Percentiles rank a stretch among this genome's conserved stretches.
These are phyloP conservation scores for Chymomyza amoena DNA, from an alignment of 2,888 invertebrate species.

Conservation along the genomic window DNA sequence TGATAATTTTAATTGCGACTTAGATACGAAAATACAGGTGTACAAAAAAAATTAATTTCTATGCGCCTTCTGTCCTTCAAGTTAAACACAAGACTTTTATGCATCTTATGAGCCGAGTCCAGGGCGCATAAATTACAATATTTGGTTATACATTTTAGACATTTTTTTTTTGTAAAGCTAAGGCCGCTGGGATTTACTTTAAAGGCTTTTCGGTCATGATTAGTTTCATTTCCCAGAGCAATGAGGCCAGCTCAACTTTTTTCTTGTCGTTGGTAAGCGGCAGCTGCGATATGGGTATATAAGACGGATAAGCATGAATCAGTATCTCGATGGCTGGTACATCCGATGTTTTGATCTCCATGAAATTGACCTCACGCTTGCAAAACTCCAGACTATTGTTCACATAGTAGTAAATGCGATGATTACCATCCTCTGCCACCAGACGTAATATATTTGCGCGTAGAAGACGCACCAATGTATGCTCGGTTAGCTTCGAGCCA, in stretches of 20 bases:
- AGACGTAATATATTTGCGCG: slow-evolving; percentile 81
- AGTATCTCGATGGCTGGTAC: slow-evolving; percentile 86
- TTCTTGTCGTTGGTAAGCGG: slow-evolving; percentile 83
- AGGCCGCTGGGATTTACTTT: neutral
- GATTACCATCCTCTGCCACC: slow-evolving; percentile 80
- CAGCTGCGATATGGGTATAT: slow-evolving; percentile 85
- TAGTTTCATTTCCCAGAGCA: slow-evolving; percentile 89
- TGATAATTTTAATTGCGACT: too few species aligned
- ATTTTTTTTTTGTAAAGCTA: neutral
- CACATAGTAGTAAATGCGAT: slow-evolving; percentile 87
- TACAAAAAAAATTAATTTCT: too few species aligned
- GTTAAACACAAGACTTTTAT: too few species aligned
- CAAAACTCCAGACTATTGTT: slow-evolving; percentile 93
- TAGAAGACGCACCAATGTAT: slow-evolving; percentile 82
- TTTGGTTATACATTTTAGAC: neutral
- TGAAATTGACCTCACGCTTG: slow-evolving; percentile 85
- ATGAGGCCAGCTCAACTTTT: slow-evolving; percentile 84
- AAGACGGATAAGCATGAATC: slow-evolving; percentile 87
- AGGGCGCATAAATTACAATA: neutral
- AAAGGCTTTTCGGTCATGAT: slow-evolving; percentile 82
- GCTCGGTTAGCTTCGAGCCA: slow-evolving; percentile 76
- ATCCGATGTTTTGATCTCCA: slow-evolving; percentile 86
- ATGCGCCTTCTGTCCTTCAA: too few species aligned
- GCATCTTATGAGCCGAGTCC: too few species aligned
- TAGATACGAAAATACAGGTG: too few species aligned